These are phyloP conservation scores for Galeopsomyia nigrocyanea DNA, from an alignment of 2,888 invertebrate species.

Conservation along the genomic window DNA sequence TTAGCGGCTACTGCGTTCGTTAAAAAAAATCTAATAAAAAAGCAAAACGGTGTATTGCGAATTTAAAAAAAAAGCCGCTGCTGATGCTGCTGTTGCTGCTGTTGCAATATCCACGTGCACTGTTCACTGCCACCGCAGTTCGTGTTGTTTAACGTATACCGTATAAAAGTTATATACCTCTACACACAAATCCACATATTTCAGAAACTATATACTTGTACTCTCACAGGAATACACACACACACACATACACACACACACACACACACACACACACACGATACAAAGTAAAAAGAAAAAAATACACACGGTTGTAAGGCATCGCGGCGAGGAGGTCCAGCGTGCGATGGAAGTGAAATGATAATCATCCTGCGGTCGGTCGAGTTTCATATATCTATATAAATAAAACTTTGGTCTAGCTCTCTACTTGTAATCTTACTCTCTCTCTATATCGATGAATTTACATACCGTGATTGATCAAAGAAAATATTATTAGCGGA, in stretches of 20 bases:
- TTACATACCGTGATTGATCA: neutral
- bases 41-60: conserved; percentile 26
- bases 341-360: conserved; percentile 50
- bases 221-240: neutral
- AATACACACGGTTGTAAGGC: conserved; percentile 13
- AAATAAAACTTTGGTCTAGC: conserved; percentile 22
- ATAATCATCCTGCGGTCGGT: conserved; percentile 33
- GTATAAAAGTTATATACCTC: conserved; percentile 25
- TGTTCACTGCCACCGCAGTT: conserved; percentile 69
- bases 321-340: conserved; percentile 53
- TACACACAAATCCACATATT: conserved; percentile 17
- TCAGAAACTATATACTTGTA: neutral
- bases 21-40: conserved; percentile 51
- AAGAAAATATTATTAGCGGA: neutral
- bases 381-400: conserved; percentile 33
- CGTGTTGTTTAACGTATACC: conserved; percentile 60
- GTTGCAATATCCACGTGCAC: conserved; percentile 67
- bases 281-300: neutral
- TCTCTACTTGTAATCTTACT: neutral
- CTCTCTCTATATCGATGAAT: neutral
- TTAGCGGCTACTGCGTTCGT: conserved; percentile 66
- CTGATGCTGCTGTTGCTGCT: conserved; percentile 60
- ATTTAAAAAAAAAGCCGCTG: conserved; percentile 48
- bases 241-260: neutral
- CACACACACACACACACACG: conserved; percentile 11